Evolutionary conservation across 2,888 invertebrate genomes (phyloP).

Genomic region (Hemicrepidius hirtus): DNA sequence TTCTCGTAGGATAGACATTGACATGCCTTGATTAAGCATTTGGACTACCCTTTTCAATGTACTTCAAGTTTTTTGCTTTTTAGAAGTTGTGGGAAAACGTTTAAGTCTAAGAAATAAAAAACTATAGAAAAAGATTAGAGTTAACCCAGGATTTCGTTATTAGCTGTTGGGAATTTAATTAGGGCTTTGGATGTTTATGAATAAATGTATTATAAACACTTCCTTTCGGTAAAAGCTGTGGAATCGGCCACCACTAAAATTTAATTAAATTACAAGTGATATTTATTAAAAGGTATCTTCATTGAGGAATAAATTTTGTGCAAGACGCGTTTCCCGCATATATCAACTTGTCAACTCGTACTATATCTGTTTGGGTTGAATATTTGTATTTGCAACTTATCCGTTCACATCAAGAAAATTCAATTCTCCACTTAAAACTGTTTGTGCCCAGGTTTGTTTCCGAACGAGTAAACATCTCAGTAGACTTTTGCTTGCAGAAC

Average conservation of each 20-base stretch:
- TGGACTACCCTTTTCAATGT: constrained; percentile 12
- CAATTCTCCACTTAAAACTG: constrained; percentile 32
- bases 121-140: background rate
- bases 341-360: constrained; percentile 23
- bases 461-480: constrained; percentile 29
- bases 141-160: too few relatives aligned
- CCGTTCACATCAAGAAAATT: constrained; percentile 32
- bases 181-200: too few relatives aligned
- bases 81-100: background rate
- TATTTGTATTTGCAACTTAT: constrained; percentile 36
- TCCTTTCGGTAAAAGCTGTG: too few relatives aligned
- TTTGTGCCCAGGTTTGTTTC: constrained; percentile 37
- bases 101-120: background rate
- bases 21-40: constrained; percentile 36
- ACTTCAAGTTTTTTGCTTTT: background rate
- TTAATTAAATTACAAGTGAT: background rate
- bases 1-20: constrained; percentile 30
- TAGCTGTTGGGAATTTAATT: too few relatives aligned
- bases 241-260: background rate
- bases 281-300: background rate
- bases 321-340: constrained; percentile 10
- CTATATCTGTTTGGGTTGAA: constrained; percentile 24
- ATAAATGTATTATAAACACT: too few relatives aligned
- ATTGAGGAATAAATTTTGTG: background rate
- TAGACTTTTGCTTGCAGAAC: constrained; percentile 29